phyloP scores from a whole-genome alignment of 2,797 vertebrate genomes.

The Cygnus olor region DNA sequence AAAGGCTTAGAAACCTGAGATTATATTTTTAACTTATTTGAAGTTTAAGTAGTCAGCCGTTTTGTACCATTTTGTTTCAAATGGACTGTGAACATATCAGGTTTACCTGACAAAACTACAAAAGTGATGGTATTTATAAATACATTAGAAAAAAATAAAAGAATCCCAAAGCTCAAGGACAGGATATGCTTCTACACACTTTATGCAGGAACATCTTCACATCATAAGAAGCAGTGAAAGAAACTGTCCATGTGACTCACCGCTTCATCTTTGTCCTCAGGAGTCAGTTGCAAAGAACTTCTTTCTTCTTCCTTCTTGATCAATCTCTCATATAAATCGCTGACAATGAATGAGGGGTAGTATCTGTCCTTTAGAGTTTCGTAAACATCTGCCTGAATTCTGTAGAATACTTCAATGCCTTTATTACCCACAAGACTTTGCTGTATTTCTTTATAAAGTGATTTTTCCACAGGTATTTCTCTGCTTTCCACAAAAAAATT shows the following conservation, averaged over 20 bases:
- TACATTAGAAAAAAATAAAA: neutral
- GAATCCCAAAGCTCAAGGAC: neutral
- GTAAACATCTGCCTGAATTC: conserved; percentile 89
- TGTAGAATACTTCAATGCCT: conserved; percentile 93
- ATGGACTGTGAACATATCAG: neutral
- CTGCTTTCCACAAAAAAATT: conserved; percentile 96
- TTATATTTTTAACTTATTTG: neutral
- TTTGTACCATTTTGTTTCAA: neutral
- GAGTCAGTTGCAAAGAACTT: conserved; percentile 80
- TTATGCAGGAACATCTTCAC: neutral
- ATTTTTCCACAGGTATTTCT: conserved; percentile 95
- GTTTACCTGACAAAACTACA: neutral
- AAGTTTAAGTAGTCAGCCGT: neutral
- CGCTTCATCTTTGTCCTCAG: conserved; percentile 88
- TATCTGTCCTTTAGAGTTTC: conserved; percentile 94
- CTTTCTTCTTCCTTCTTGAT: conserved; percentile 87
- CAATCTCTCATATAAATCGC: conserved; percentile 91
- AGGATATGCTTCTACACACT: neutral
- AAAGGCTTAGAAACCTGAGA: neutral
- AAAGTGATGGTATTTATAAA: neutral
- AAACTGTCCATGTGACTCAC: conserved; percentile 78
- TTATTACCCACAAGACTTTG: conserved; percentile 97
- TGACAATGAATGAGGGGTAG: conserved; percentile 97
- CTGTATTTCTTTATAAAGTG: conserved; percentile 96
- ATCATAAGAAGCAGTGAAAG: neutral